These are phyloP conservation scores for Heliconius aoede DNA, from an alignment of 2,888 invertebrate species.

Conservation along the genomic window DNA sequence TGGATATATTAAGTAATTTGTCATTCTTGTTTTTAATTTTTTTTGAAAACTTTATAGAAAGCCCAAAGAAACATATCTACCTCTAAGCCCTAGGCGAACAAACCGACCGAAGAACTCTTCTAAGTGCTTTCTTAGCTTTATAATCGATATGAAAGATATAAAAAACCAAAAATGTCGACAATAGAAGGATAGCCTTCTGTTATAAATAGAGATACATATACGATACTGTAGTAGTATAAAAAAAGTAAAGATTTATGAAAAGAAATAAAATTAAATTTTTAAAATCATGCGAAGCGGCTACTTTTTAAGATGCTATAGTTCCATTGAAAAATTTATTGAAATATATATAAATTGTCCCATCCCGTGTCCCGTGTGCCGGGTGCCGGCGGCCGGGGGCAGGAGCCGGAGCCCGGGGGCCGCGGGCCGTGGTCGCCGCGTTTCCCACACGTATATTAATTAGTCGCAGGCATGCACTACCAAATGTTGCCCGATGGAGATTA, in stretches of 20 bases:
- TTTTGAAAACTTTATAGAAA: too few relatives aligned
- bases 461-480: constrained; percentile 44
- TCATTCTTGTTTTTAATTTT: too few relatives aligned
- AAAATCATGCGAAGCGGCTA: constrained; percentile 30
- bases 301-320: constrained; percentile 32
- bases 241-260: constrained; percentile 1
- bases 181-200: too few relatives aligned
- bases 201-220: too few relatives aligned
- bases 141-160: too few relatives aligned
- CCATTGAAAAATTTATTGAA: constrained; percentile 41
- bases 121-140: too few relatives aligned
- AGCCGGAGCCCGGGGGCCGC: not conserved
- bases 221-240: not conserved
- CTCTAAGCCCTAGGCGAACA: too few relatives aligned
- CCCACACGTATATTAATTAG: constrained; percentile 50
- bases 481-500: constrained; percentile 47
- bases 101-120: too few relatives aligned
- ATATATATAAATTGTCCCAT: constrained; percentile 20
- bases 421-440: constrained; percentile 32
- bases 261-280: too few relatives aligned
- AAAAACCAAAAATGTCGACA: too few relatives aligned
- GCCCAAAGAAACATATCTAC: too few relatives aligned
- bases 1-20: too few relatives aligned
- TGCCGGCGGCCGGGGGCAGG: not conserved
- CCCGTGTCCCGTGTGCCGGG: not conserved